Conservation (phyloP, 2,113 vertebrate genomes). For the Anarhynchus alexandrinus region DNA sequence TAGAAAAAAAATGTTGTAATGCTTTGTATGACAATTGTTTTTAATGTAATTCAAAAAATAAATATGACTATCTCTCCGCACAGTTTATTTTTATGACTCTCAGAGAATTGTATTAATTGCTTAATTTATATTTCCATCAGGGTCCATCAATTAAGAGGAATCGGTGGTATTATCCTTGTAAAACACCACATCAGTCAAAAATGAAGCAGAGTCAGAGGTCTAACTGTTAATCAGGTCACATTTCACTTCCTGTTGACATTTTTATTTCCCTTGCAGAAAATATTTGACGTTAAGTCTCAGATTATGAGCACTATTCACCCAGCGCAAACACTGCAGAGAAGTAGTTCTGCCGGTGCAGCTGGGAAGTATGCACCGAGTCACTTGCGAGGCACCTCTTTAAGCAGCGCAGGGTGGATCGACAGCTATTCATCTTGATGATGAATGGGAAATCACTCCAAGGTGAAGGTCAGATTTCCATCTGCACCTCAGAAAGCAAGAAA, state of each 20-base stretch:
- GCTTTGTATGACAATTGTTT: conserved; percentile 36
- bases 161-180: conserved; percentile 55
- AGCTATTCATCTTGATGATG: conserved; percentile 48
- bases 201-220: conserved; percentile 71
- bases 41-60: conserved; percentile 48
- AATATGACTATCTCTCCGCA: background rate
- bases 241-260: conserved; percentile 76
- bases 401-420: conserved; percentile 19
- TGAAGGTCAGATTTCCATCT: conserved; percentile 56
- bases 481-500: background rate
- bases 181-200: conserved; percentile 68
- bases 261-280: conserved; percentile 77
- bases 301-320: conserved; percentile 58
- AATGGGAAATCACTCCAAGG: conserved; percentile 56
- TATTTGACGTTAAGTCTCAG: conserved; percentile 61
- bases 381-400: background rate
- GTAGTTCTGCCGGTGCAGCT: background rate
- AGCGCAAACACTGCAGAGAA: conserved; percentile 11
- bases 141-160: conserved; percentile 57
- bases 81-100: conserved; percentile 59
- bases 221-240: conserved; percentile 77
- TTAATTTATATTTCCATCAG: conserved; percentile 61
- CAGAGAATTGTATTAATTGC: conserved; percentile 58
- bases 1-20: background rate
- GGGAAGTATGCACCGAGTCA: background rate